Evolutionary conservation across 2,797 vertebrate species (phyloP).

Genomic region (Notolabrus celidotus): DNA sequence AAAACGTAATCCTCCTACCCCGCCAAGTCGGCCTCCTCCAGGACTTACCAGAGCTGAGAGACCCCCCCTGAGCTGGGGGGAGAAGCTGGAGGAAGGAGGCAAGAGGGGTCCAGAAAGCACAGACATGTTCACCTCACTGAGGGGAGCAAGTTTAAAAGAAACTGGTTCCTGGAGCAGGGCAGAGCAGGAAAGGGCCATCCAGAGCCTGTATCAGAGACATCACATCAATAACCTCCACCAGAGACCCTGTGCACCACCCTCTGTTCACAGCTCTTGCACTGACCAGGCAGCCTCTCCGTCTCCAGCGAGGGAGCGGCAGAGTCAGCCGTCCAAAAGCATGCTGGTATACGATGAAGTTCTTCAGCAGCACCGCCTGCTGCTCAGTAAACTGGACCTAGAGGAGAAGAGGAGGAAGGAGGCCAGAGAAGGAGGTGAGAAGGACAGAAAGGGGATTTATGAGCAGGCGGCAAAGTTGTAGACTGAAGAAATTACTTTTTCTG

Average conservation of each 20-base stretch:
- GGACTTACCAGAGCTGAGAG: conserved; percentile 79
- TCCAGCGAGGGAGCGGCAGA: conserved; percentile 72
- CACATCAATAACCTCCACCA: conserved; percentile 79
- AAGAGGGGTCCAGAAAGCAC: conserved; percentile 82
- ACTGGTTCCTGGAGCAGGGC: conserved; percentile 77
- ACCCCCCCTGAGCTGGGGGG: conserved; percentile 60
- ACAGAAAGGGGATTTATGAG: neutral
- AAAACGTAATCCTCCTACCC: conserved; percentile 75
- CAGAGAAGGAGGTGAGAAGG: conserved; percentile 82
- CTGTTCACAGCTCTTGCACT: conserved; percentile 40
- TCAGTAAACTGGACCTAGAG: conserved; percentile 94
- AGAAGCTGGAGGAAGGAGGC: conserved; percentile 66
- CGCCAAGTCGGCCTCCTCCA: conserved; percentile 63
- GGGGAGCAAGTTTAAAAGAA: conserved; percentile 78
- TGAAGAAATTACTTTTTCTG: conserved; percentile 4
- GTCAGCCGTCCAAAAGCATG: conserved; percentile 77
- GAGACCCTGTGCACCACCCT: conserved; percentile 70
- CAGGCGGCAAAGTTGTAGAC: neutral
- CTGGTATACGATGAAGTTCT: conserved; percentile 91
- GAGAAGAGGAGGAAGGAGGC: conserved; percentile 87
- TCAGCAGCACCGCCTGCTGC: conserved; percentile 90
- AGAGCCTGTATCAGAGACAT: conserved; percentile 73
- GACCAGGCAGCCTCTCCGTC: conserved; percentile 75
- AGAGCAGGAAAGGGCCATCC: conserved; percentile 81
- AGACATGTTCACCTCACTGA: conserved; percentile 82